A percentile compares a stretch with the other conserved stretches of the same genome.
phyloP scores from a whole-genome alignment of 2,888 invertebrate species.

The Lepidocyrtinus sp. region DNA sequence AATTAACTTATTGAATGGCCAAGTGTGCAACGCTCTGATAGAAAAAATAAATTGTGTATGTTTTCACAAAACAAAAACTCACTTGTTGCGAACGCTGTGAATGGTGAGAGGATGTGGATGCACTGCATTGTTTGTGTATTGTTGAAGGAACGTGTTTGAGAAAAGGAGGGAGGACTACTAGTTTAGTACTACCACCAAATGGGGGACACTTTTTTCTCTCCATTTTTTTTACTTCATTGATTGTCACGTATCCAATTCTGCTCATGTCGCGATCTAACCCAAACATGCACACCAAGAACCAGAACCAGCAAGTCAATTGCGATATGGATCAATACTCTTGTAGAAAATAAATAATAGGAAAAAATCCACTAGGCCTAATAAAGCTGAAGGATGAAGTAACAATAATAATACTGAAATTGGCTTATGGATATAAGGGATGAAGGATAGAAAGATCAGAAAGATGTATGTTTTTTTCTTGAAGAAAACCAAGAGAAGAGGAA shows the following conservation, averaged over 20 bases:
- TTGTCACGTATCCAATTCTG: conserved; percentile 21
- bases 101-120: conserved; percentile 8
- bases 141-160: conserved; percentile 9
- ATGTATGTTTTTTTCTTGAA: neutral
- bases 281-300: conserved; percentile 17
- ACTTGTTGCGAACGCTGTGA: neutral
- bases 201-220: conserved; percentile 21
- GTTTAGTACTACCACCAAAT: conserved; percentile 8
- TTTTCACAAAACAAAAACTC: neutral
- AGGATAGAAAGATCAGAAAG: neutral
- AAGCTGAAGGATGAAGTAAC: conserved; percentile 19
- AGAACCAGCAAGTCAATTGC: conserved; percentile 3
- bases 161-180: conserved; percentile 24
- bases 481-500: conserved; percentile 1
- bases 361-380: conserved; percentile 3
- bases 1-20: conserved; percentile 11
- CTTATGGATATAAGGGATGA: neutral
- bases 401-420: conserved; percentile 3
- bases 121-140: conserved; percentile 15
- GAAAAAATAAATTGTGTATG: neutral
- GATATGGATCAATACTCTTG: conserved; percentile 20
- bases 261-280: conserved; percentile 21
- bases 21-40: conserved; percentile 10
- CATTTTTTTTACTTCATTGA: conserved; percentile 18
- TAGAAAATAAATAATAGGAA: conserved; percentile 16